phyloP scores from a whole-genome alignment of 1,140 invertebrate genomes.

The Oedothorax gibbosus region DNA sequence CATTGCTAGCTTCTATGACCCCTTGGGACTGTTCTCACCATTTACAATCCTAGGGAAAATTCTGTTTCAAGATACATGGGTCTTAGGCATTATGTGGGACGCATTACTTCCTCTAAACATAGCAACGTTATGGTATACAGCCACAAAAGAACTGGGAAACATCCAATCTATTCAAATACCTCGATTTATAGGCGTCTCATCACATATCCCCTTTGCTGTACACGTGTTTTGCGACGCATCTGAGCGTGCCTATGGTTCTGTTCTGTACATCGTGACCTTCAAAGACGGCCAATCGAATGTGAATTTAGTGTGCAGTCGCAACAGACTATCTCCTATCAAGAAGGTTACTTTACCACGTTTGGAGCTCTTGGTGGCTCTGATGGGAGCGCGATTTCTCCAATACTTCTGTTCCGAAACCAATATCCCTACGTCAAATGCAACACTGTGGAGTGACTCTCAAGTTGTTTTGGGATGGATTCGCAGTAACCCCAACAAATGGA shows the following conservation, averaged over 20 bases:
- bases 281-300: neutral
- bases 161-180: constrained; percentile 22
- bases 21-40: constrained; percentile 36
- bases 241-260: constrained; percentile 21
- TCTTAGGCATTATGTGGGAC: constrained; percentile 29
- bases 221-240: constrained; percentile 29
- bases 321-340: constrained; percentile 37
- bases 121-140: neutral
- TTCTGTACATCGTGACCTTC: constrained; percentile 10
- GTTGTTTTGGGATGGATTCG: constrained; percentile 29
- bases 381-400: too few species aligned
- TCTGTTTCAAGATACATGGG: constrained; percentile 30
- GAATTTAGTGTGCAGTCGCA: too few species aligned
- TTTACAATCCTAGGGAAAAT: constrained; percentile 31
- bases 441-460: constrained; percentile 38
- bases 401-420: too few species aligned
- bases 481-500: constrained; percentile 31
- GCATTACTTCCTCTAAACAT: constrained; percentile 19
- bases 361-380: too few species aligned
- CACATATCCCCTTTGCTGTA: neutral
- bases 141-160: neutral
- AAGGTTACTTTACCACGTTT: too few species aligned
- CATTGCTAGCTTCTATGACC: constrained; percentile 25
- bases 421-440: too few species aligned
- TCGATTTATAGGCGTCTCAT: constrained; percentile 3